phyloP scores from a whole-genome alignment of 2,888 invertebrate genomes.

The Lasioglossum figueresi region DNA sequence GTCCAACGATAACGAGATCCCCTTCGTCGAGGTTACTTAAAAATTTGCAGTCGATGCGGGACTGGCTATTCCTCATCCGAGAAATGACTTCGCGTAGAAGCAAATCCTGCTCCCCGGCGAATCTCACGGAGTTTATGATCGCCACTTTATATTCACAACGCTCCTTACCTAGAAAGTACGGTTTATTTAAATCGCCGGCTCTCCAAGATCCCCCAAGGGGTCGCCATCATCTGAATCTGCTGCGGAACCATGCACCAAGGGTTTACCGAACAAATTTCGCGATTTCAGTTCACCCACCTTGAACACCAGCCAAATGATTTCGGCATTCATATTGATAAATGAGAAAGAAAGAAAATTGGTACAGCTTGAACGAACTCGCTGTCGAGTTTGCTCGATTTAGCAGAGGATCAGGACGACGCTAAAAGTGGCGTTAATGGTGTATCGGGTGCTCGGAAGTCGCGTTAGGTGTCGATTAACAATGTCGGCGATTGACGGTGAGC shows the following conservation, averaged over 20 bases:
- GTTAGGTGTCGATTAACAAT: neutral
- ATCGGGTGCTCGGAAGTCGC: neutral
- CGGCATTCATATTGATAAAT: too few relatives aligned
- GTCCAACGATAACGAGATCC: neutral
- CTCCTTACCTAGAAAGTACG: constrained; percentile 31
- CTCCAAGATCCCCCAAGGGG: neutral
- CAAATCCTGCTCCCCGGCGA: constrained; percentile 20
- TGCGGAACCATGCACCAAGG: neutral
- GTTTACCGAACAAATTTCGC: neutral
- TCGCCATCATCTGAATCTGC: neutral
- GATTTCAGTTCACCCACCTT: neutral
- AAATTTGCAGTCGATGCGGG: neutral
- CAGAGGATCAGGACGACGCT: neutral
- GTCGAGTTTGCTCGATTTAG: neutral
- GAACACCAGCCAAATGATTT: too few relatives aligned
- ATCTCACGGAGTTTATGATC: constrained; percentile 35
- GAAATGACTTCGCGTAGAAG: constrained; percentile 23
- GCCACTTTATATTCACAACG: constrained; percentile 56
- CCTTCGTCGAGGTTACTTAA: neutral
- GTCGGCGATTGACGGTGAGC: neutral
- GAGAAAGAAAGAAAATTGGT: neutral
- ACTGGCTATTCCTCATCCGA: constrained; percentile 22
- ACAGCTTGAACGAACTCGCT: neutral
- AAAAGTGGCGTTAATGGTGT: neutral
- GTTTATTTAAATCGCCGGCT: constrained; percentile 48